Base-by-base conservation (phyloP, 2,888 invertebrate species). In the Odontocolon sp. region DNA sequence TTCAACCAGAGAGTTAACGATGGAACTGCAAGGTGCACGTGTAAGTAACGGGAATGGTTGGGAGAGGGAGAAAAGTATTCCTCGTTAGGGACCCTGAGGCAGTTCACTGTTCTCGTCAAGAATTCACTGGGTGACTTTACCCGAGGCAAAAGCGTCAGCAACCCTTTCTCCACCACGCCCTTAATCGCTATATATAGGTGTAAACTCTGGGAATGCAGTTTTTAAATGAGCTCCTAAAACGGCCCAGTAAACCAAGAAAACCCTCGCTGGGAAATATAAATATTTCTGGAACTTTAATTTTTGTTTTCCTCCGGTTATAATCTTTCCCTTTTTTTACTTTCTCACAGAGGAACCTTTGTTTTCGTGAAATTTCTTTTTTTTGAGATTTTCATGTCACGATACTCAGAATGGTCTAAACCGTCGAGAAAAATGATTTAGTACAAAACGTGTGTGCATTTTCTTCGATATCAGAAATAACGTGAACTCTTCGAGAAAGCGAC, bases 1-100 rank as follows among this genome's bases (percentile, higher is more conserved):
- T 52, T 14, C 11, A 23, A 3, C 2, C 1, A 8, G 31, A n/a
- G n/a, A 42, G 28, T 23, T 3, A 40, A 23, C 42, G 54, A 11
- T 11, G 69, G 31, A 54, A 70, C 16, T 40, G 42, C 31, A 70
- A 40, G 42, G 61, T 40, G 33, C 31, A 26, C 57, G 33, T 56
- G 28, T 26, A 47, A 56, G 54, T 36, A 56, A 56, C 16, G 47
- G 16, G 52, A 33, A 14, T 36, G 63, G n/a, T 21, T n/a, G 54
- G 21, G 16, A 69, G 11, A 38, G 36, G n/a, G 14, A 50, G 59
- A 59, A 59, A 18, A 33, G 67, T 28, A 23, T 38, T 38, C n/a
- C 54, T 54, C 70, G 63, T 56, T 33, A 36, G 42, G 9, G 9
- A 14, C 26, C 47, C 38, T 38, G 18, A n/a, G 36, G 38, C 31